These are phyloP conservation scores for Serinus canaria DNA, from an alignment of 2,113 vertebrate species.

Conservation along the genomic window DNA sequence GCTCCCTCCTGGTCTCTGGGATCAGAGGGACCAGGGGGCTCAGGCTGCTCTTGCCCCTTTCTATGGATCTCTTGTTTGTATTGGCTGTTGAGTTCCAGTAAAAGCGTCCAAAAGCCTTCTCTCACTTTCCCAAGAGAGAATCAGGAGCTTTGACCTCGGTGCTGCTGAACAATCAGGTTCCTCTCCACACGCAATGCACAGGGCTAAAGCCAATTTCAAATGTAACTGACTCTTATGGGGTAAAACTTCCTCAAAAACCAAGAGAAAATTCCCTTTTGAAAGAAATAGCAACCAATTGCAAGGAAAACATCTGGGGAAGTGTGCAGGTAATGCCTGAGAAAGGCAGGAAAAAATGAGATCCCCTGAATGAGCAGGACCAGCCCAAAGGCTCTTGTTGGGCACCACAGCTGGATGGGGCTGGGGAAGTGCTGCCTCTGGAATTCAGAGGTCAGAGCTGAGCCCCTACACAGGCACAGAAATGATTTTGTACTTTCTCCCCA, in stretches of 20 bases:
- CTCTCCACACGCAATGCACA: rapidly evolving
- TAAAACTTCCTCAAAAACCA: background rate
- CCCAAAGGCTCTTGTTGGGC: background rate
- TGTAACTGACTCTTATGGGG: background rate
- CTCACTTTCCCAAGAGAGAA: background rate
- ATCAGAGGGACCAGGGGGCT: background rate
- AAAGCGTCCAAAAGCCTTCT: background rate
- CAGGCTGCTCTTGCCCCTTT: background rate
- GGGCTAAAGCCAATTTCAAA: background rate
- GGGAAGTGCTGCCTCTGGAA: background rate
- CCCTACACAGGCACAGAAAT: rapidly evolving
- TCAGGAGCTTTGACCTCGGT: background rate
- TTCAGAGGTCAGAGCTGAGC: background rate
- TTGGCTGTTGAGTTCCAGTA: background rate
- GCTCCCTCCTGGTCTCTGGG: background rate
- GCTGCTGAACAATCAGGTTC: background rate
- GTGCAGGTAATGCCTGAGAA: rapidly evolving
- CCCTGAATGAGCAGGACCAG: rapidly evolving
- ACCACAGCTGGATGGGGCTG: background rate
- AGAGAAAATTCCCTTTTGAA: background rate
- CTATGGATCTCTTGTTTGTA: background rate
- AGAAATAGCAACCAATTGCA: rapidly evolving
- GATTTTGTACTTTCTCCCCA: rapidly evolving
- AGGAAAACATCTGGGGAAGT: background rate
- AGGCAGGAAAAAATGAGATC: background rate